Evolutionary conservation across 2,113 vertebrate genomes (phyloP).

Genomic region (Sinocyclocheilus grahami): DNA sequence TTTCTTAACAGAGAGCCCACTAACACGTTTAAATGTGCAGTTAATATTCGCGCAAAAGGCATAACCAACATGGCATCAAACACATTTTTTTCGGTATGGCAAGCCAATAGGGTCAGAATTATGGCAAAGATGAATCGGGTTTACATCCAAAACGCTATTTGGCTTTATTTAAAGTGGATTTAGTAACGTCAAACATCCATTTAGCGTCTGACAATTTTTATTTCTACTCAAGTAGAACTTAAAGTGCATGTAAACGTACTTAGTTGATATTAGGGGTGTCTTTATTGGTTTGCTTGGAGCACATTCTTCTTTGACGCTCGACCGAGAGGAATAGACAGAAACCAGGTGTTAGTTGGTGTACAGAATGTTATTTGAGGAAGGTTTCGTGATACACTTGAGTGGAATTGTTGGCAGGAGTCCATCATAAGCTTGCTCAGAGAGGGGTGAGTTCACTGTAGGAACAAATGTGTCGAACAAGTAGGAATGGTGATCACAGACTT

Average conservation of each 20-base stretch:
- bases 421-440: constrained; percentile 23
- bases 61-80: neutral
- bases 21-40: constrained; percentile 28
- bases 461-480: neutral
- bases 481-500: constrained; percentile 9
- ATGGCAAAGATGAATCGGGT: too few species aligned
- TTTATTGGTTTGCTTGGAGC: constrained; percentile 65
- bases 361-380: constrained; percentile 69
- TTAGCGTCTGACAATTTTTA: too few species aligned
- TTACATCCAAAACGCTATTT: too few species aligned
- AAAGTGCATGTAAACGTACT: constrained; percentile 55
- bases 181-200: too few species aligned
- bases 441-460: neutral
- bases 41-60: neutral
- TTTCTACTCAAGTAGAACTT: neutral
- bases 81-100: neutral
- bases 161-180: too few species aligned
- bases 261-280: constrained; percentile 64
- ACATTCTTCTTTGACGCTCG: constrained; percentile 35
- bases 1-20: neutral
- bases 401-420: constrained; percentile 44
- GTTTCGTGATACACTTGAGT: constrained; percentile 57
- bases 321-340: constrained; percentile 60
- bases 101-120: neutral
- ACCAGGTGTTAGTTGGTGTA: constrained; percentile 76